These are phyloP conservation scores for Leuciscus waleckii DNA, from an alignment of 2,797 vertebrate species.

Conservation along the genomic window DNA sequence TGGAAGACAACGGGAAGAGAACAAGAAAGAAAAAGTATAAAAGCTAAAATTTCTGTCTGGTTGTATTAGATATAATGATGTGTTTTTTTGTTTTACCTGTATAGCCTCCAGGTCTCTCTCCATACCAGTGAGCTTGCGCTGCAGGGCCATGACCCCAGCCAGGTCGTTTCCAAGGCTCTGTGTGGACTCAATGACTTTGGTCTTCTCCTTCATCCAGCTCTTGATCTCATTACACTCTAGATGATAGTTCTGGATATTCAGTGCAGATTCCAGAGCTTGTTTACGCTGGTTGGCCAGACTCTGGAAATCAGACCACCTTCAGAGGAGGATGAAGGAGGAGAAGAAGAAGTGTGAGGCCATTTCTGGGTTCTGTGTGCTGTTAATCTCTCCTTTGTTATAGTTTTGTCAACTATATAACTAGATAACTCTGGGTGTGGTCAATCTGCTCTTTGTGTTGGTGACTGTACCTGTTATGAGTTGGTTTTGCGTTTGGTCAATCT, in stretches of 20 bases:
- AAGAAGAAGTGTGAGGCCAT: not conserved
- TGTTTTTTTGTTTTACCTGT: conserved; percentile 70
- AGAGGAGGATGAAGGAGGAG: not conserved
- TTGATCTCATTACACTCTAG: conserved; percentile 94
- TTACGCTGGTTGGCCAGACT: conserved; percentile 87
- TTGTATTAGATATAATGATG: not conserved
- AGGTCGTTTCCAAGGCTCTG: conserved; percentile 91
- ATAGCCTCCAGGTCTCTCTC: conserved; percentile 94
- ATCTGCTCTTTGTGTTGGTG: conserved; percentile 9
- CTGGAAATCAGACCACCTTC: conserved; percentile 91
- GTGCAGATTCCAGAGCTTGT: conserved; percentile 85
- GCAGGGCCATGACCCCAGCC: conserved; percentile 90
- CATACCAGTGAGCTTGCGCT: conserved; percentile 93
- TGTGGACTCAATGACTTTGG: conserved; percentile 95
- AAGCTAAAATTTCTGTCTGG: not conserved
- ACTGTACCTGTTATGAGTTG: conserved; percentile 87
- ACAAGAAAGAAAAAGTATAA: not conserved
- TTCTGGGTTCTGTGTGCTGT: not conserved
- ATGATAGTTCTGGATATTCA: conserved; percentile 95
- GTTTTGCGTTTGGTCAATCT: conserved; percentile 85
- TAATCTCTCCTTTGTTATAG: not conserved
- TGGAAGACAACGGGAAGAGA: not conserved
- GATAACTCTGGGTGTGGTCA: not conserved
- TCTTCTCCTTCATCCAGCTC: conserved; percentile 96
- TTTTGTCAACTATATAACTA: not conserved